phyloP scores from a whole-genome alignment of 2,888 invertebrate species.

The Eremobia ochroleuca region DNA sequence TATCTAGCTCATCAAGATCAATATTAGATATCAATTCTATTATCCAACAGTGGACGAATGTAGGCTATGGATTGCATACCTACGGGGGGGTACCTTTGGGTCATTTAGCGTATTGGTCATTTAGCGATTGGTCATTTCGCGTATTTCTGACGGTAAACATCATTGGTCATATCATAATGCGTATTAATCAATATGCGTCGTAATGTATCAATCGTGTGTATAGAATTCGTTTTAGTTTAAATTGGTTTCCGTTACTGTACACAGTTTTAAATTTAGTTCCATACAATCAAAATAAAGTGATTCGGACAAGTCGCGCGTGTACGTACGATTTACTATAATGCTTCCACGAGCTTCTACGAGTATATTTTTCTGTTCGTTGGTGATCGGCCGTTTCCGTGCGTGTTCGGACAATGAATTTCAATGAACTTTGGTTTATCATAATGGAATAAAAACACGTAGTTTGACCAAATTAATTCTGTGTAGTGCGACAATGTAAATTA shows the following conservation, averaged over 20 bases:
- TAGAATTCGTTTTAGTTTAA: not conserved
- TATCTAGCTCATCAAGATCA: too few species aligned
- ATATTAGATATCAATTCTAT: too few species aligned
- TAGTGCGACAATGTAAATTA: slow-evolving; percentile 5
- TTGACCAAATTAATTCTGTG: slow-evolving; percentile 12
- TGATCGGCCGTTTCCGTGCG: slow-evolving; percentile 1
- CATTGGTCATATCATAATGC: too few species aligned
- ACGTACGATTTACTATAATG: not conserved
- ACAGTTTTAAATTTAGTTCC: not conserved
- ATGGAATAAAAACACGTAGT: slow-evolving; percentile 15
- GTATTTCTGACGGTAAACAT: too few species aligned
- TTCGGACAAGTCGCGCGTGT: not conserved
- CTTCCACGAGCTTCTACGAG: not conserved
- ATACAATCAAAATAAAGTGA: not conserved
- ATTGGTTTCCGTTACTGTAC: not conserved
- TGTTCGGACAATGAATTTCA: slow-evolving; percentile 9
- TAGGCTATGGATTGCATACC: too few species aligned
- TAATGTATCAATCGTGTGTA: not conserved
- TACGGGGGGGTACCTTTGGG: too few species aligned
- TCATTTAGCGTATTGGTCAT: too few species aligned
- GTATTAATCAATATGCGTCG: too few species aligned
- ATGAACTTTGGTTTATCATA: slow-evolving; percentile 32
- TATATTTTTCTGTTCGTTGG: not conserved
- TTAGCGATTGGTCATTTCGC: too few species aligned
- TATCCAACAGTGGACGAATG: too few species aligned